A percentile compares a stretch with the other conserved stretches of the same genome.
Evolutionary conservation across 2,113 vertebrate genomes (phyloP).

Genomic region (Lepisosteus osseus): DNA sequence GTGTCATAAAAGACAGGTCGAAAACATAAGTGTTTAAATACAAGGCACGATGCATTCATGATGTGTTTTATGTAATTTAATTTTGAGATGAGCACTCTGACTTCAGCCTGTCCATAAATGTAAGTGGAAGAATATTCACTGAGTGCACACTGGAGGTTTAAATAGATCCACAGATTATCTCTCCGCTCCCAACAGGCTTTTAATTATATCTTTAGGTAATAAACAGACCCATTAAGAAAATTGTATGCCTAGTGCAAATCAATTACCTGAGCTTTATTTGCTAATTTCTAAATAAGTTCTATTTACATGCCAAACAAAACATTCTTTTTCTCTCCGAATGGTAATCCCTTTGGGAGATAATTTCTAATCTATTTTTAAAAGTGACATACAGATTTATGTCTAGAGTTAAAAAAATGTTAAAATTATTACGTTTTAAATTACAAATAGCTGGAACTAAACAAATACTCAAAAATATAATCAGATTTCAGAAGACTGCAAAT

Average conservation of each 20-base stretch:
- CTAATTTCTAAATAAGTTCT: conserved; percentile 15
- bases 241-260: conserved; percentile 27
- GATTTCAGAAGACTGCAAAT: too few relatives aligned
- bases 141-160: conserved; percentile 5
- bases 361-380: conserved; percentile 15
- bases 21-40: not conserved
- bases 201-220: conserved; percentile 36
- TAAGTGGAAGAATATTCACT: not conserved
- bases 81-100: not conserved
- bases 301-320: conserved; percentile 20
- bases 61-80: not conserved
- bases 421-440: too few relatives aligned
- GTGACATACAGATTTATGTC: not conserved
- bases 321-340: conserved; percentile 7
- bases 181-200: not conserved
- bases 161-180: not conserved
- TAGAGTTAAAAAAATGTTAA: too few relatives aligned
- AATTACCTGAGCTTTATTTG: conserved; percentile 28
- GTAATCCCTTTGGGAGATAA: not conserved
- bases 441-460: too few relatives aligned
- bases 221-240: conserved; percentile 27
- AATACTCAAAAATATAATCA: too few relatives aligned
- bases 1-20: not conserved
- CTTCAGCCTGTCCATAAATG: not conserved
- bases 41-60: not conserved